Percentiles rank a stretch among this genome's conserved stretches.
Evolutionary conservation across 1,140 invertebrate genomes (phyloP).

Genomic region (Drosophila athabasca): DNA sequence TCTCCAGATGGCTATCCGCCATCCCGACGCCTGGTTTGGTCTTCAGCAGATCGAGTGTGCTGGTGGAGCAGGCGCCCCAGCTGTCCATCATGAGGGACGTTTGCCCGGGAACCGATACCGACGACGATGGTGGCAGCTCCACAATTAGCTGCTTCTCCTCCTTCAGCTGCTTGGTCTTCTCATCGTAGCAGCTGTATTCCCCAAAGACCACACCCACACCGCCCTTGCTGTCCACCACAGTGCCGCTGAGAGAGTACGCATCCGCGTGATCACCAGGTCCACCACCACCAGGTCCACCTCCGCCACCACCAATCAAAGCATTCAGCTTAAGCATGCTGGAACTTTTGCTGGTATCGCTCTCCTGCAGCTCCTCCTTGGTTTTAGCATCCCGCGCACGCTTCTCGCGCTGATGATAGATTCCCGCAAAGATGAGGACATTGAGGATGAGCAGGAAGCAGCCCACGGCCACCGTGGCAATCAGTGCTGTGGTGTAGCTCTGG

Average conservation of each 20-base stretch:
- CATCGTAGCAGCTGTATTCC: constrained; percentile 87
- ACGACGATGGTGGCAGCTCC: constrained; percentile 85
- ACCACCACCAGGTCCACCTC: constrained; percentile 29
- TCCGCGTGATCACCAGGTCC: constrained; percentile 30
- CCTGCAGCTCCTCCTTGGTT: constrained; percentile 89
- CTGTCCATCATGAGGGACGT: constrained; percentile 74
- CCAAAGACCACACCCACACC: constrained; percentile 83
- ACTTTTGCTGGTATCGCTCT: constrained; percentile 85
- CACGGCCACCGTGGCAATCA: constrained; percentile 96
- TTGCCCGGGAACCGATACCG: constrained; percentile 58
- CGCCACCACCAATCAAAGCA: constrained; percentile 41
- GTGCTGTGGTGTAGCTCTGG: constrained; percentile 93
- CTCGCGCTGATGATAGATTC: constrained; percentile 95
- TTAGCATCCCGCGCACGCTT: constrained; percentile 87
- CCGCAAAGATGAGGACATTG: constrained; percentile 96
- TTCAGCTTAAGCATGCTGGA: constrained; percentile 77
- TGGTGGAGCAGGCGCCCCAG: constrained; percentile 73
- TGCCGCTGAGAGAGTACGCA: constrained; percentile 65
- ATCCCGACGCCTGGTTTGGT: constrained; percentile 46
- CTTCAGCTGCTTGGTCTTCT: constrained; percentile 86
- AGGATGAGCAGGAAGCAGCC: constrained; percentile 94
- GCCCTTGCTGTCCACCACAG: constrained; percentile 61
- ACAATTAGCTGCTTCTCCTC: constrained; percentile 87
- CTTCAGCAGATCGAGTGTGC: constrained; percentile 75
- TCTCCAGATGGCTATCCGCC: constrained; percentile 51